Base-by-base conservation (phyloP, 2,113 vertebrate species). In the Abramis brama region DNA sequence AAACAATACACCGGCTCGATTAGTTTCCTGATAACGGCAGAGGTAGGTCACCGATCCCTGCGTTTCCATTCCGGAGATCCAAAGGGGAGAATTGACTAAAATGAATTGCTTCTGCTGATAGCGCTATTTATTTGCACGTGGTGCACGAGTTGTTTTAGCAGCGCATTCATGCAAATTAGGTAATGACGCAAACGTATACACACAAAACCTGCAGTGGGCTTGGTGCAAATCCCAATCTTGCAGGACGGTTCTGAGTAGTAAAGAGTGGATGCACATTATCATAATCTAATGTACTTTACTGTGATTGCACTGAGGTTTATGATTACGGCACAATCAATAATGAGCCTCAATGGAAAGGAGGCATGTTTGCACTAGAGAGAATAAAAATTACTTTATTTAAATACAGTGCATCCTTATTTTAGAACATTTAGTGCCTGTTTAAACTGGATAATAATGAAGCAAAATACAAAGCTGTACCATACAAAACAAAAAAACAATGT, bases 1-100 rank as follows among this genome's bases (percentile, higher is more conserved):
- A 43, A 84, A 86, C 25, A 73, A 64, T 57, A 71, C 68, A 59
- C 68, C 7, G 36, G 79, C 19, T 36, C 66, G 55, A 79, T 78
- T 85, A 57, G 52, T 79, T 82, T 85, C 25, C 76, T 27, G 77
- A 89, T 82, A 89, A 86, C 50, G 21, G 39, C 43, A 25, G 84
- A 74, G n/a, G 77, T 39, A 70, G 50, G 81, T 50, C 43, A 70
- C 4, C 19, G 25, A 82, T 55, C 5, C 80, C 4, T 27, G 2
- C 2, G 2, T 83, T 83, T 71, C 13, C 30, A 57, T 83, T 83
- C 13, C 66, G 25, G 30, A 50, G 47, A 55, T n/a, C 70, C 45
- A 55, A 71, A 36, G 11, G 3, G 5, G 52, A 6, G 55, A 79
- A 79, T n/a, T 39, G 55, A 77, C 45, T 77, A 1, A 79, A 59